Conservation (phyloP, 2,888 invertebrate species). For the Julus scandinavius region DNA sequence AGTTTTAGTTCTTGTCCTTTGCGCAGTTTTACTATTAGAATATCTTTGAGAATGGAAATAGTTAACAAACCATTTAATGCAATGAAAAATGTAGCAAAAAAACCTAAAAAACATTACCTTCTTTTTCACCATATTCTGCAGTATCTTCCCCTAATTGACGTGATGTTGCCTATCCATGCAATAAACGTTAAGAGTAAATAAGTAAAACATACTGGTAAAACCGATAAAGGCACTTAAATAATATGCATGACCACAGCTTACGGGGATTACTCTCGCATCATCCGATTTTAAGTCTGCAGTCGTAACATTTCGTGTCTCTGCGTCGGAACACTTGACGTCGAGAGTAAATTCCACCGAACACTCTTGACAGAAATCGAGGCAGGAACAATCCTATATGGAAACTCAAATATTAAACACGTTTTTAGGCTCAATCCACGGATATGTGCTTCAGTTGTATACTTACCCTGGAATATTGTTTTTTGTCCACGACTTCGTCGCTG, state of each 20-base stretch:
- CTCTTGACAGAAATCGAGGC: conserved; percentile 95
- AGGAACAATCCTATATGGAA: conserved; percentile 84
- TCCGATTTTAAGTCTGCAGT: conserved; percentile 95
- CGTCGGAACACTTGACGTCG: conserved; percentile 94
- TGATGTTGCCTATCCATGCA: conserved; percentile 75
- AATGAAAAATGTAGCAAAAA: conserved; percentile 54
- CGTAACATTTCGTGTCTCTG: conserved; percentile 94
- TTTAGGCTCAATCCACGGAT: not conserved
- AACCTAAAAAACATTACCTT: conserved; percentile 72
- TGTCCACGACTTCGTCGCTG: conserved; percentile 95
- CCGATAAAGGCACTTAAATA: no score
- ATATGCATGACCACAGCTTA: conserved; percentile 60
- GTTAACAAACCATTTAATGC: not conserved
- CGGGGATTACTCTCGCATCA: conserved; percentile 90
- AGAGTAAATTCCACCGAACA: conserved; percentile 98
- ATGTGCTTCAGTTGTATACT: not conserved
- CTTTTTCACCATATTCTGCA: conserved; percentile 92
- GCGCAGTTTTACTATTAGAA: conserved; percentile 77
- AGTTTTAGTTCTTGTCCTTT: conserved; percentile 93
- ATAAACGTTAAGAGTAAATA: conserved; percentile 24
- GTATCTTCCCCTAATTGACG: conserved; percentile 91
- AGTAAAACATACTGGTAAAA: conserved; percentile 12
- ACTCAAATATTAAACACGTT: conserved; percentile 64
- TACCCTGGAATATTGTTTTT: conserved; percentile 88
- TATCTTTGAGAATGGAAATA: conserved; percentile 67